Evolutionary conservation across 2,113 vertebrate genomes (phyloP).

Genomic region (Benthochromis sp.): DNA sequence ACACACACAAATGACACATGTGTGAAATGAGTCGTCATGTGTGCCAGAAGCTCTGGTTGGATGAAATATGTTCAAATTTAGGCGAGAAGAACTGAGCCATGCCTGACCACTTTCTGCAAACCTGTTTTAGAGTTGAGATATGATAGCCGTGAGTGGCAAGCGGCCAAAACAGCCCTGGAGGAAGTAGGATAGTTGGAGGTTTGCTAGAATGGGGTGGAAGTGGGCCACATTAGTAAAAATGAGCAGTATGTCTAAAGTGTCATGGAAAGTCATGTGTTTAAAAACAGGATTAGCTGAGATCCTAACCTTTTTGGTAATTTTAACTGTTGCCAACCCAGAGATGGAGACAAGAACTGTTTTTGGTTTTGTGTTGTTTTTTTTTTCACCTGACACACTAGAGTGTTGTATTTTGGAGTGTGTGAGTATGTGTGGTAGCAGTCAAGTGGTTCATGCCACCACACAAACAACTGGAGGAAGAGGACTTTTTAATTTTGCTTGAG

Average conservation of each 20-base stretch:
- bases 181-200: conserved; percentile 16
- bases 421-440: background rate
- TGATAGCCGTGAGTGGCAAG: conserved; percentile 16
- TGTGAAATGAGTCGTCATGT: no score
- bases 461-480: background rate
- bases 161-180: background rate
- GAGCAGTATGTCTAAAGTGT: background rate
- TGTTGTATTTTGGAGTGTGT: background rate
- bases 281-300: background rate
- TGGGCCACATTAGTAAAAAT: background rate
- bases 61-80: background rate
- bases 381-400: background rate
- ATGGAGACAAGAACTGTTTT: background rate
- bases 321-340: background rate
- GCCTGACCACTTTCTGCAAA: conserved; percentile 24
- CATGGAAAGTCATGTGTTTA: conserved; percentile 10
- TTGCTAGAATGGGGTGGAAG: conserved; percentile 10
- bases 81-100: conserved; percentile 21
- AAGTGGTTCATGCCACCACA: background rate
- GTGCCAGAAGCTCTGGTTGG: no score
- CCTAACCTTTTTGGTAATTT: background rate
- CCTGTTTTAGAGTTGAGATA: conserved; percentile 7
- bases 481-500: background rate
- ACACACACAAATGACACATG: conserved; percentile 9
- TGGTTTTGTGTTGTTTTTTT: background rate